A percentile compares a stretch with the other conserved stretches of the same genome.
These are phyloP conservation scores for Labrus mixtus DNA, from an alignment of 2,113 vertebrate species.

Conservation along the genomic window DNA sequence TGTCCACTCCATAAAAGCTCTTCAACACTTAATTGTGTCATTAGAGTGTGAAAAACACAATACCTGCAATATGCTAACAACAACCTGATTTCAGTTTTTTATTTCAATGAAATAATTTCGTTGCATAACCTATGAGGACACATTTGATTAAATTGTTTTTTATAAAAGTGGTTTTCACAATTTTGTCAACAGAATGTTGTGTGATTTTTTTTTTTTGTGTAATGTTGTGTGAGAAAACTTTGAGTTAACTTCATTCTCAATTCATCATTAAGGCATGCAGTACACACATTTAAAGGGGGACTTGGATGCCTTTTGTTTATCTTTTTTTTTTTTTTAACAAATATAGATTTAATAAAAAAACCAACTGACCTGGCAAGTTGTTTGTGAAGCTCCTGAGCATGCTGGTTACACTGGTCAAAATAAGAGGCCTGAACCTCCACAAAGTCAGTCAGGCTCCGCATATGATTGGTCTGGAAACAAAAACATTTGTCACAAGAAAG, in stretches of 20 bases:
- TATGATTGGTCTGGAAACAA: slow-evolving; percentile 85
- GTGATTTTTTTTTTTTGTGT: too few relatives aligned
- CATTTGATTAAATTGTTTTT: too few relatives aligned
- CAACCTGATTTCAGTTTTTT: too few relatives aligned
- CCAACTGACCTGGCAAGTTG: slow-evolving; percentile 91
- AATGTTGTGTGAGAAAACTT: neutral
- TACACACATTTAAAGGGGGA: too few relatives aligned
- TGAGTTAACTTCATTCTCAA: neutral
- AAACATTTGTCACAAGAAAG: too few relatives aligned
- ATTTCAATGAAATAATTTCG: too few relatives aligned
- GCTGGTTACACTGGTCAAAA: slow-evolving; percentile 93
- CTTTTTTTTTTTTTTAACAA: neutral
- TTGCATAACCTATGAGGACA: too few relatives aligned
- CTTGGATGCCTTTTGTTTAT: too few relatives aligned
- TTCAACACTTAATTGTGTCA: neutral
- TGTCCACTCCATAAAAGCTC: neutral
- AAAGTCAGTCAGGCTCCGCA: slow-evolving; percentile 92
- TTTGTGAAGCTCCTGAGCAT: slow-evolving; percentile 93
- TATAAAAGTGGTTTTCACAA: too few relatives aligned
- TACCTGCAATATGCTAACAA: too few relatives aligned
- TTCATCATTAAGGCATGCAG: too few relatives aligned
- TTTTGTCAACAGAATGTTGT: too few relatives aligned
- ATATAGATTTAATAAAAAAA: neutral
- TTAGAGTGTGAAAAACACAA: neutral
- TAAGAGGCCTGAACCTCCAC: slow-evolving; percentile 93